Evolutionary conservation across 2,888 invertebrate species (phyloP), one percentile per base, ranked within the genome.

Genomic region (Limenitis arthemis): DNA sequence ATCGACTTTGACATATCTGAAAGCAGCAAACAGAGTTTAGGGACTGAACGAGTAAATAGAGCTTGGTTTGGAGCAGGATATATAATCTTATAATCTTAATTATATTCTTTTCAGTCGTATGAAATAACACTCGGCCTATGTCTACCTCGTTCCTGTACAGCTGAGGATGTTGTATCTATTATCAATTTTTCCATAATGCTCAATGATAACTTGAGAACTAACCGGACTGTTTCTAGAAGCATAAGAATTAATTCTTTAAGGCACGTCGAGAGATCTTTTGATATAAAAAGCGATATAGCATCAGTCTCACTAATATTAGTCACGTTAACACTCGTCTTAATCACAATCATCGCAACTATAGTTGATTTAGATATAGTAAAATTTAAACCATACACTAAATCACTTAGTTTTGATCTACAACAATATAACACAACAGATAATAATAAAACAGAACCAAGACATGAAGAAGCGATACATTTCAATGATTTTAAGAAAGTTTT

Each of bases 141-240:
- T 51, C 61, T 88, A 28, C 89, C 89, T 1, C 67, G 73, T 1
- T 75, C 81, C 32, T 89, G 89, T 61, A 61, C 66, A 0, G 57
- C 70, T 0, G 67, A 76, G 1, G 88, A 89, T 60, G 69, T 88
- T 0, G 67, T 74, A 20, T 75, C 80, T 2, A 68, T 89, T 33
- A 64, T 89, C n/a, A 76, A 79, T 54, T 87, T 88, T 63, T 83
- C 85, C 11, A 74, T 80, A 20, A 81, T 80, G 71, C 72, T 85
- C 38, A 82, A 78, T 55, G 82, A 84, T 51, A 78, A 83, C 51
- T 64, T 80, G 33, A 76, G 78, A 51, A 67, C 73, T 6, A 80
- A 79, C 56, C 75, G 69, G 48, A 75, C 80, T 1, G 61, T 77
- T 1, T 77, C 83, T 4, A 72, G 86, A 49, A 55, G 63, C 5